Evolutionary conservation across 2,797 vertebrate genomes (phyloP), one percentile per base, ranked within the genome.

Genomic region (Tenualosa thibaudeaui): DNA sequence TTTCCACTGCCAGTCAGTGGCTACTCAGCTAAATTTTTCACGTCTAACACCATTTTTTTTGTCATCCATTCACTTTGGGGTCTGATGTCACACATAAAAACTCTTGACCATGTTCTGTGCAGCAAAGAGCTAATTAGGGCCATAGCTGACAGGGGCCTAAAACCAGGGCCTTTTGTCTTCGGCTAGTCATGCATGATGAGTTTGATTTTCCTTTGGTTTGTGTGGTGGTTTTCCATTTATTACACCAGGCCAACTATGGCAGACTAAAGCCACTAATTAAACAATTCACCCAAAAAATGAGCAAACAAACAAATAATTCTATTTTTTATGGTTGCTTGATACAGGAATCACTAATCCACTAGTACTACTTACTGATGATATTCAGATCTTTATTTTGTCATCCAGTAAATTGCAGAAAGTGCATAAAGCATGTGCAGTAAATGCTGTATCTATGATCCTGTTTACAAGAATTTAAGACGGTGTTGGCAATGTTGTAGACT

Each of bases 1-100:
- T 91, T 89, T 90, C 81, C 82, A 24, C 86, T 87, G 89, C 90
- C 90, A 93, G 93, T 95, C 92, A 93, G 89, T 60, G 82, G 86
- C 87, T 87, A 89, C 86, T 90, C 87, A 85, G 84, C 83, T 75
- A 19, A 86, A 91, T 93, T 91, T 84, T 94, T 94, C 92, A 90
- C 93, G 90, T 92, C 89, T 88, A 84, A 86, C 86, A 85, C 75
- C 82, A 58, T 85, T 88, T 87, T 86, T 88, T 75, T 88, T 65
- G 17, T 22, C 54, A 40, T 12, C 65, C 31, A 71, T 37, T 71
- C 13, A 71, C 65, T 78, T 46, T 46, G 17, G 40, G 71, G 71
- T 19, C 37, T 78, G 71, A 9, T 22, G 71, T 78, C 71, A 78
- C 17, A 78, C 15, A 46, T 43, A 46, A 78, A 78, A 40, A 78